phyloP scores from a whole-genome alignment of 2,113 vertebrate species.

The Toxotes chatareus region DNA sequence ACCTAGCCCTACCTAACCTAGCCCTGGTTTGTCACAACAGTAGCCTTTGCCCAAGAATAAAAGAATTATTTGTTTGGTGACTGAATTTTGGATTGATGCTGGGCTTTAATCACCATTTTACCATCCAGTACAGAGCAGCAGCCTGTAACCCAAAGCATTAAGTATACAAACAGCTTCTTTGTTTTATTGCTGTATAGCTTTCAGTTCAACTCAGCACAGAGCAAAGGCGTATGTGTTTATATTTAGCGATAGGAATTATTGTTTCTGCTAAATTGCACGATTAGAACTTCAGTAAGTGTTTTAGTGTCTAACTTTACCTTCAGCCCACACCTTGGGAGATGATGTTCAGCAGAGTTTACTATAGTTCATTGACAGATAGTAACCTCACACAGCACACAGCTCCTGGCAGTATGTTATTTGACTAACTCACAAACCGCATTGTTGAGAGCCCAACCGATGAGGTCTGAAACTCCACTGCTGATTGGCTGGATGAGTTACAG shows the following conservation, averaged over 20 bases:
- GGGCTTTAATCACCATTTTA: constrained; percentile 54
- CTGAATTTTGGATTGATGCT: constrained; percentile 17
- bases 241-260: constrained; percentile 2
- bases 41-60: background rate
- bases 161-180: constrained; percentile 61
- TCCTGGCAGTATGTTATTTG: constrained; percentile 70
- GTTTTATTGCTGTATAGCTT: constrained; percentile 38
- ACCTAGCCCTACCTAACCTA: constrained; percentile 20
- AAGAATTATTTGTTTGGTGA: constrained; percentile 18
- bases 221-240: constrained; percentile 8
- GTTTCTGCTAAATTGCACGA: constrained; percentile 8
- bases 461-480: constrained; percentile 46
- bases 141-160: constrained; percentile 20
- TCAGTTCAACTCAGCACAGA: constrained; percentile 11
- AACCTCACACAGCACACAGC: constrained; percentile 67
- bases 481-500: constrained; percentile 67
- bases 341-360: constrained; percentile 71
- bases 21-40: constrained; percentile 11
- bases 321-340: constrained; percentile 10
- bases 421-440: constrained; percentile 78
- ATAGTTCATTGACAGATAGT: constrained; percentile 80
- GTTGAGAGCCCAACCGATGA: constrained; percentile 67
- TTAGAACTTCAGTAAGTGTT: background rate
- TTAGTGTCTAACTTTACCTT: constrained; percentile 14
- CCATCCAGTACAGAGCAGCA: constrained; percentile 22